Evolutionary conservation across 2,888 invertebrate genomes (phyloP).

Genomic region (Ephialtes manifestator): DNA sequence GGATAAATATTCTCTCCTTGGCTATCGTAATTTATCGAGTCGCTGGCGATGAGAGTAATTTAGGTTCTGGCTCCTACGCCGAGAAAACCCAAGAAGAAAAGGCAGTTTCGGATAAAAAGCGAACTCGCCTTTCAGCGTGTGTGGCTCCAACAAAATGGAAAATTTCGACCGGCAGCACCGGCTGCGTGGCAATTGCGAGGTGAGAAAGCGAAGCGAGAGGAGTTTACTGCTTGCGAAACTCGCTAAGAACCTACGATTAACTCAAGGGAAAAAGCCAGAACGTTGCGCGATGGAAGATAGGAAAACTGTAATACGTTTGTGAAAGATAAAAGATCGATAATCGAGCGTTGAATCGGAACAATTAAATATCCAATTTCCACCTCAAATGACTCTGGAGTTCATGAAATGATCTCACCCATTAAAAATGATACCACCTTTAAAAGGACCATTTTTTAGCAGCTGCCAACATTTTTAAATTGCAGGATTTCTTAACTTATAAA

Average conservation of each 20-base stretch:
- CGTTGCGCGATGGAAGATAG: constrained; percentile 1
- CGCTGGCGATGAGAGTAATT: constrained; percentile 71
- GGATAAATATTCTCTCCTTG: constrained; percentile 76
- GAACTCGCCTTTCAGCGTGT: constrained; percentile 19
- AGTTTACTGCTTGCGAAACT: background rate
- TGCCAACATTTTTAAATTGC: too few species aligned
- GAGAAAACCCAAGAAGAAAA: constrained; percentile 21
- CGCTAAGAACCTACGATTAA: background rate
- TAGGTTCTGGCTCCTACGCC: constrained; percentile 52
- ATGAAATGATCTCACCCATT: too few species aligned
- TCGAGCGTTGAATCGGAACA: constrained; percentile 77
- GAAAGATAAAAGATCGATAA: constrained; percentile 78
- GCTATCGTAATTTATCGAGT: constrained; percentile 78
- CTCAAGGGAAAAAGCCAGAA: constrained; percentile 14
- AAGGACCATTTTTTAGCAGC: too few species aligned
- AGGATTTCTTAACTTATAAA: too few species aligned
- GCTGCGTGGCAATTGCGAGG: constrained; percentile 36
- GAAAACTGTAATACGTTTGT: constrained; percentile 48
- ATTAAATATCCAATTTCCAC: constrained; percentile 70
- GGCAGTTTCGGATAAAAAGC: constrained; percentile 45
- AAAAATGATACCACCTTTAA: too few species aligned
- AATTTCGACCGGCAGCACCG: constrained; percentile 14
- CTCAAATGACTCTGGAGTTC: background rate
- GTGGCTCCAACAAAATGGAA: constrained; percentile 38
- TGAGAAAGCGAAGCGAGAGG: constrained; percentile 19